Evolutionary conservation across 2,113 vertebrate species (phyloP).

Genomic region (Ctenomys sociabilis): DNA sequence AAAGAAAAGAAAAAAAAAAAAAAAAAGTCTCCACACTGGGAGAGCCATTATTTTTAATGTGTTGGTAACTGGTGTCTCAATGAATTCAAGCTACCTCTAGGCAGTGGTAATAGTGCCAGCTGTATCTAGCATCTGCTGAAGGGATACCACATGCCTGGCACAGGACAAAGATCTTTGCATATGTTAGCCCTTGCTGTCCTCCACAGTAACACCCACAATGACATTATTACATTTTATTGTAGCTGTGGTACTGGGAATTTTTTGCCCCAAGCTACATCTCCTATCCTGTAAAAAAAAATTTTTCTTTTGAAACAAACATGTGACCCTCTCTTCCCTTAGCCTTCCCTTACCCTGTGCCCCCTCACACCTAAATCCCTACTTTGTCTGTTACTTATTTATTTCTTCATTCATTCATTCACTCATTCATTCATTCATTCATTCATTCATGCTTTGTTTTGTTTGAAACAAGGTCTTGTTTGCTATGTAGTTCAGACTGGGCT

Average conservation of each 20-base stretch:
- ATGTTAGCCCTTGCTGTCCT: neutral
- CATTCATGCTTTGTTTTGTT: neutral
- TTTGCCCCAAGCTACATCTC: neutral
- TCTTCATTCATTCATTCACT: neutral
- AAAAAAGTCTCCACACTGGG: neutral
- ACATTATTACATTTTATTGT: neutral
- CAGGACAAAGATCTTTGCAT: neutral
- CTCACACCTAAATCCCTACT: neutral
- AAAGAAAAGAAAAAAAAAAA: constrained; percentile 8
- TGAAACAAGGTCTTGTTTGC: neutral
- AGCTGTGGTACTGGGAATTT: neutral
- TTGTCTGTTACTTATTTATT: neutral
- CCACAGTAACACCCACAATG: neutral
- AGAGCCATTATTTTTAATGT: neutral
- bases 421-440: neutral
- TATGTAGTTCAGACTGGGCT: neutral
- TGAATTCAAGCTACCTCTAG: neutral
- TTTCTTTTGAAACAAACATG: neutral
- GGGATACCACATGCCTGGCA: neutral
- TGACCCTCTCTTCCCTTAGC: no score
- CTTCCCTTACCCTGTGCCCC: neutral
- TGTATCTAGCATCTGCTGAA: neutral
- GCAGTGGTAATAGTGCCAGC: neutral
- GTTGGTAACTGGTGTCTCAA: neutral
- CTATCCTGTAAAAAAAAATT: neutral